Evolutionary conservation across 2,888 invertebrate species (phyloP).

Genomic region (Stenodema calcarata): DNA sequence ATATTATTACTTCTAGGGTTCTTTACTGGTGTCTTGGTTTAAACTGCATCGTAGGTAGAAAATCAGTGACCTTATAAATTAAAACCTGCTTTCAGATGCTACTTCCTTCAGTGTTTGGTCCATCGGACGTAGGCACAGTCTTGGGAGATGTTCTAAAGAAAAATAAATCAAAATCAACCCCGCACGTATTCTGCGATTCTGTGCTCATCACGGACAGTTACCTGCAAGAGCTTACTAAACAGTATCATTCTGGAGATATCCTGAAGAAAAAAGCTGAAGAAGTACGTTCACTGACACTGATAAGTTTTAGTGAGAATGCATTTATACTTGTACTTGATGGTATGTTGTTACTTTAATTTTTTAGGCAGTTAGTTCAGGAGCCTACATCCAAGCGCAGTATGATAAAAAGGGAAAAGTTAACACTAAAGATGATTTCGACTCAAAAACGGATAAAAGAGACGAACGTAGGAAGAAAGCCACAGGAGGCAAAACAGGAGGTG

Average conservation of each 20-base stretch:
- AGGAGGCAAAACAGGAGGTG: conserved; percentile 88
- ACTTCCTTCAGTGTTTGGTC: conserved; percentile 81
- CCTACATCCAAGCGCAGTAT: conserved; percentile 72
- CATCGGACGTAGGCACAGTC: conserved; percentile 77
- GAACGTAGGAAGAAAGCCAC: conserved; percentile 88
- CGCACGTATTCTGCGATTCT: conserved; percentile 65
- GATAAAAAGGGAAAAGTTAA: conserved; percentile 66
- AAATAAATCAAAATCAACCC: conserved; percentile 65
- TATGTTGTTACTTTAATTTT: background rate
- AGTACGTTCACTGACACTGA: conserved; percentile 55
- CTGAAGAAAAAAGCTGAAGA: conserved; percentile 65
- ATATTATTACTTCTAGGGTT: too few species aligned
- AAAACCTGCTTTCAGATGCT: conserved; percentile 66
- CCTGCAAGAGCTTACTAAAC: conserved; percentile 71
- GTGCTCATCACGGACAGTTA: conserved; percentile 68
- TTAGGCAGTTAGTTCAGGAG: conserved; percentile 72
- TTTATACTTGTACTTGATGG: background rate
- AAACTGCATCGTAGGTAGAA: too few species aligned
- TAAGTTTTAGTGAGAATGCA: too few species aligned
- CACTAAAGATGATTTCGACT: conserved; percentile 54
- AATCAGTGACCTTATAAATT: too few species aligned
- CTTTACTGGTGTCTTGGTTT: too few species aligned
- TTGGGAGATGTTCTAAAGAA: conserved; percentile 71
- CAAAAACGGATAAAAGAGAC: conserved; percentile 75
- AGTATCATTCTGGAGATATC: conserved; percentile 70